Evolutionary conservation across 2,888 invertebrate genomes (phyloP), one percentile per base, ranked within the genome.

Genomic region (Sphaerophoria rueppellii): DNA sequence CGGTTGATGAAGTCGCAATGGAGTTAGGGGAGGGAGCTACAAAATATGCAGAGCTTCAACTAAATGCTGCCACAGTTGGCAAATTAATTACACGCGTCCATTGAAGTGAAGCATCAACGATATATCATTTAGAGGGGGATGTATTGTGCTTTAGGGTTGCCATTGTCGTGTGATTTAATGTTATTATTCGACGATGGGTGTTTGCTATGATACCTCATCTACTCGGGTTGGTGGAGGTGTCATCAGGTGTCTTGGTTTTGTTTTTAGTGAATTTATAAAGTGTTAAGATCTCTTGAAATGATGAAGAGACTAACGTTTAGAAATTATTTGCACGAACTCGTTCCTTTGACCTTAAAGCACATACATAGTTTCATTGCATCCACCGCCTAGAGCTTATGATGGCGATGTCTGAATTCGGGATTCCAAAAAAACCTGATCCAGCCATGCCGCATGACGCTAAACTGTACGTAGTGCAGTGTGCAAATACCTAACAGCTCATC

Each of bases 61-160:
- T 85, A 85, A 85, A 81, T 85, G 85, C 81, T 81, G 85, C 85
- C 73, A 81, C 85, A 85, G 85, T 81, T 85, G 81, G 85, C 85
- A 85, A 85, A 85, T 85, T 85, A 85, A 85, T 85, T 85, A 85
- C 81, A 76, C 81, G 81, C 85, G 81, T 77, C 81, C 85, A 85
- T 85, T 85, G 69, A 77, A 85, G 85, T 81, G 81, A 85, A 85
- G 73, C 85, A 73, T 73, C 76, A 70, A 77, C 81, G 75, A 81
- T 81, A 81, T 69, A 77, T 85, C 48, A 85, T 81, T 77, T 76
- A 24, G 24, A 24, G 72, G 54, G 48, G 65, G 58, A 63, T 57
- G 75, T 67, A 40, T 57, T 50, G 55, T 67, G 52, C 24, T 9
- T 35, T 35, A 76, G 85, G 35, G 85, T 85, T 85, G 76, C 85